Evolutionary conservation across 2,888 invertebrate species (phyloP).

Genomic region (Chalcosyrphus nemorum): DNA sequence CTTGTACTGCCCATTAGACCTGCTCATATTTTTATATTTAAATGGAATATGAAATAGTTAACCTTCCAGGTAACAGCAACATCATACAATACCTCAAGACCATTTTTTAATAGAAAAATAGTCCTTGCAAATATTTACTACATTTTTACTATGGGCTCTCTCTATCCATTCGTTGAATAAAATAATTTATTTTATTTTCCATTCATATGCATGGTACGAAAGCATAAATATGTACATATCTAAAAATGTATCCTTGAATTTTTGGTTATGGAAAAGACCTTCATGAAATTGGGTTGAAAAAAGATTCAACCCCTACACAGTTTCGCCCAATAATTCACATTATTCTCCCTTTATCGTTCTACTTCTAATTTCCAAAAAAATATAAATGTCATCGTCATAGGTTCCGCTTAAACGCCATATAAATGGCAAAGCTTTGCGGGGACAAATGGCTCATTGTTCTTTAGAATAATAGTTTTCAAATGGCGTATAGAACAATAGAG

Average conservation of each 20-base stretch:
- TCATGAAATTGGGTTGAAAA: constrained; percentile 5
- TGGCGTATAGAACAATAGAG: constrained; percentile 67
- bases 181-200: no score
- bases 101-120: no score
- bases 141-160: no score
- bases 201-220: background rate
- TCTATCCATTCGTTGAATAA: no score
- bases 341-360: constrained; percentile 48
- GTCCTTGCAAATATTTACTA: no score
- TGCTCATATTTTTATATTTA: no score
- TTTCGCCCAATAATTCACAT: constrained; percentile 50
- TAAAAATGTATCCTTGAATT: background rate
- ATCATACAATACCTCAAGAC: no score
- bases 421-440: constrained; percentile 68
- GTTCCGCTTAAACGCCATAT: constrained; percentile 68
- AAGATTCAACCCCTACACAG: background rate
- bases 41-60: no score
- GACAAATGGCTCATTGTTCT: constrained; percentile 72
- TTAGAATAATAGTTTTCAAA: constrained; percentile 71
- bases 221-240: background rate
- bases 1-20: no score
- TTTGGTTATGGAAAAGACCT: background rate
- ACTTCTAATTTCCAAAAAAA: constrained; percentile 60
- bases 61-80: no score
- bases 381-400: constrained; percentile 67